Base-by-base conservation (phyloP, 1,140 invertebrate genomes). In the Whitmania pigra region DNA sequence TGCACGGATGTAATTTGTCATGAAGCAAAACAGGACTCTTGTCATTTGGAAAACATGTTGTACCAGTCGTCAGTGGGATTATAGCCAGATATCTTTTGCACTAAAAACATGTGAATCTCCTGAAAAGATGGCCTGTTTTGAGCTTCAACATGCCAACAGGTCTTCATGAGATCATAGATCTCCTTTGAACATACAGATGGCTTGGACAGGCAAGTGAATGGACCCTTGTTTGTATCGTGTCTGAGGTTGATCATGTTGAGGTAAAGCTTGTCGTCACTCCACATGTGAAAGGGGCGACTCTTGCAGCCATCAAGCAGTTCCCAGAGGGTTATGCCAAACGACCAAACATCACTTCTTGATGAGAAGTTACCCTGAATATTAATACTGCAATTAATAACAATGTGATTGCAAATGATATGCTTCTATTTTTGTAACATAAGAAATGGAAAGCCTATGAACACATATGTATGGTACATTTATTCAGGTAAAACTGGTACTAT, bases 121-220 rank as follows among this genome's bases (percentile, higher is more conserved):
- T 90, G 89, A 82, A 98, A 98, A 29, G 91, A 89, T 71, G 94
- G 94, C 75, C 94, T 84, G 77, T 97, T 92, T 75, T 87, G 83
- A 0, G 43, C 67, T 20, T 73, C 68, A 0, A 36, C 36, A 20
- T 69, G 27, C 67, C 72, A 72, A 53, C 72, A 72, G 27, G 57
- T 43, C 31, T 36, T 49, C 72, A 72, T 72, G 17, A 72, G 43
- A 31, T 72, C 63, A n/a, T 72, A 72, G 36, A 72, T 72, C 22
- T 67, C 68, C 3, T 70, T 69, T 18, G 72, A 63, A 53, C 72
- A 73, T 49, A 43, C 18, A 20, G 27, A 27, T 22, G 67, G 72
- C 55, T 73, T 57, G 0, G 67, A 67, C 22, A 54, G 55, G 20
- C 17, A 57, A 29, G 15, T 18, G 6, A 53, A 53, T 17, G n/a